Percentiles rank a stretch among this genome's conserved stretches.
Evolutionary conservation across 2,797 vertebrate genomes (phyloP).

Genomic region (Onychomys leucogaster): DNA sequence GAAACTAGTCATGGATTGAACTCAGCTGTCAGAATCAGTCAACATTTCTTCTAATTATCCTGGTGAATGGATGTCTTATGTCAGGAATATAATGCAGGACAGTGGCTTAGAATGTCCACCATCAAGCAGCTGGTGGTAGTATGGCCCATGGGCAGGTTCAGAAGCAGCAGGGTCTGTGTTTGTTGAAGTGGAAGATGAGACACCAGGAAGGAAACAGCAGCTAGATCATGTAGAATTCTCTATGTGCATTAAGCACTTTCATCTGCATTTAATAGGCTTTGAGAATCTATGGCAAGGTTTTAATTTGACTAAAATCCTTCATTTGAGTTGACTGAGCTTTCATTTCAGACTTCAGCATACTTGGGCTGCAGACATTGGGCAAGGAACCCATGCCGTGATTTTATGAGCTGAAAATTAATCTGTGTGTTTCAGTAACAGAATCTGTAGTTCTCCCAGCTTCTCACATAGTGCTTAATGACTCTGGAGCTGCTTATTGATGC

Average conservation of each 20-base stretch:
- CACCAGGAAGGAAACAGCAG: accelerated
- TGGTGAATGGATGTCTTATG: not conserved
- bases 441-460: conserved; percentile 61
- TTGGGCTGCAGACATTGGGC: not conserved
- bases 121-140: not conserved
- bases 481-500: conserved; percentile 83
- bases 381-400: conserved; percentile 27
- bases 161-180: not conserved
- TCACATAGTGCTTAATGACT: conserved; percentile 82
- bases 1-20: not conserved
- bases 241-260: not conserved
- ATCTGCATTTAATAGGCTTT: not conserved
- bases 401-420: conserved; percentile 79
- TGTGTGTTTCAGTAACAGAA: conserved; percentile 73
- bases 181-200: not conserved
- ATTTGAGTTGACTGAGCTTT: conserved; percentile 43
- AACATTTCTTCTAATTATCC: not conserved
- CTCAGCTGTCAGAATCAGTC: not conserved
- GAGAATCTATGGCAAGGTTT: not conserved
- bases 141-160: not conserved
- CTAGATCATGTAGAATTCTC: not conserved
- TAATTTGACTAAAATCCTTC: not conserved
- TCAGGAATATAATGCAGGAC: not conserved
- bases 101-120: not conserved
- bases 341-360: conserved; percentile 53